Conservation (phyloP, 2,888 invertebrate genomes). For the Meiosimyza platycephala region DNA sequence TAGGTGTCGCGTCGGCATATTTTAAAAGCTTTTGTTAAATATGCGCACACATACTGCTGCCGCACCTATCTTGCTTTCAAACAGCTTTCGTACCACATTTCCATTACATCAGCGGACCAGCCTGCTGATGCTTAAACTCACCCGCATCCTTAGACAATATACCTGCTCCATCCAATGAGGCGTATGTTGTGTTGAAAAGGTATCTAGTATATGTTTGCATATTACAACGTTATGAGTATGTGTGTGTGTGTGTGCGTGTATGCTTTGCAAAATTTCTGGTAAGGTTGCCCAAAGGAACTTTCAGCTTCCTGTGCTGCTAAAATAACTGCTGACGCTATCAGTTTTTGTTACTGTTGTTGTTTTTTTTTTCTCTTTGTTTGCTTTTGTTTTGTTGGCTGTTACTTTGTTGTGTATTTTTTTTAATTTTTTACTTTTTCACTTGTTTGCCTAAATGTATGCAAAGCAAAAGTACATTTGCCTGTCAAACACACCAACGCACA, state of each 20-base stretch:
- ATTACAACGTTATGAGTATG: conserved; percentile 48
- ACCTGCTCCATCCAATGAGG: conserved; percentile 11
- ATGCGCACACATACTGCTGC: conserved; percentile 37
- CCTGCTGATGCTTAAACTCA: not conserved
- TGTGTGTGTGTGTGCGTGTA: not conserved
- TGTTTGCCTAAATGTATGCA: conserved; percentile 59
- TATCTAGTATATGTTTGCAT: conserved; percentile 24
- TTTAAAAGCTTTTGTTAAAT: conserved; percentile 61
- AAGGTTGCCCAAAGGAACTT: conserved; percentile 58
- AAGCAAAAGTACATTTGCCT: conserved; percentile 50
- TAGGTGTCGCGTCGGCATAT: conserved; percentile 64
- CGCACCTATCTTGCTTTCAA: not conserved
- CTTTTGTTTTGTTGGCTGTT: conserved; percentile 9
- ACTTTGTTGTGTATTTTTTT: conserved; percentile 6
- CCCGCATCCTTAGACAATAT: conserved; percentile 7
- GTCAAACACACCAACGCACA: not conserved
- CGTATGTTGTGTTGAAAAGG: not conserved
- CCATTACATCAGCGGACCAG: not conserved
- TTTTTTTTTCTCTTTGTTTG: conserved; percentile 9
- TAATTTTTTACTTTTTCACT: conserved; percentile 25
- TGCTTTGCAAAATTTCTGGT: conserved; percentile 35
- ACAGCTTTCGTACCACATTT: not conserved
- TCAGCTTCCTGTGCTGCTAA: conserved; percentile 49
- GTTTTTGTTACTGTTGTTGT: conserved; percentile 21
- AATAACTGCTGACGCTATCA: conserved; percentile 55